Evolutionary conservation across 1,140 invertebrate species (phyloP).

Genomic region (Drosophila teissieri): DNA sequence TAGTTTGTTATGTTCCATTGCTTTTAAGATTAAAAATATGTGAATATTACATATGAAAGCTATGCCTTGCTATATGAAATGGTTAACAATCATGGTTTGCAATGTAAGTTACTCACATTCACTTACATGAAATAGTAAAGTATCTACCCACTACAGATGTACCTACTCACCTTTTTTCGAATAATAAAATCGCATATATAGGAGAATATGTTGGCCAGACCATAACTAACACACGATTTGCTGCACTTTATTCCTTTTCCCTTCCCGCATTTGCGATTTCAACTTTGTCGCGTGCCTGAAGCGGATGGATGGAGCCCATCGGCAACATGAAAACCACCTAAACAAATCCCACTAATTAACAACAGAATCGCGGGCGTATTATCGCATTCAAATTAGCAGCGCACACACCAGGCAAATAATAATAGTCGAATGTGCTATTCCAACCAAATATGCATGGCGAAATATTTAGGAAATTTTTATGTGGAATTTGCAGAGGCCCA

Average conservation of each 20-base stretch:
- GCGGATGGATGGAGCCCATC: conserved; percentile 12
- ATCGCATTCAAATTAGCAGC: conserved; percentile 70
- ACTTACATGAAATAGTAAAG: too few relatives aligned
- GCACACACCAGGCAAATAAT: conserved; percentile 37
- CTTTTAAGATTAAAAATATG: too few relatives aligned
- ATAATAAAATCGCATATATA: too few relatives aligned
- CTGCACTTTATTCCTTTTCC: conserved; percentile 25
- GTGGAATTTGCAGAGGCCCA: conserved; percentile 23
- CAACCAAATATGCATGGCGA: conserved; percentile 34
- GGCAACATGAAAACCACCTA: conserved; percentile 52
- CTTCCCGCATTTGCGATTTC: conserved; percentile 25
- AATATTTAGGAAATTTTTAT: conserved; percentile 50
- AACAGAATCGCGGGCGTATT: conserved; percentile 70
- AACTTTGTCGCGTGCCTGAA: conserved; percentile 61
- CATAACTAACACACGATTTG: conserved; percentile 18
- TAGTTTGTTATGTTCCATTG: too few relatives aligned
- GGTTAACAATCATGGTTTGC: too few relatives aligned
- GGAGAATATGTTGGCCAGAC: too few relatives aligned
- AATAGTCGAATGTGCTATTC: conserved; percentile 8
- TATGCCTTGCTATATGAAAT: too few relatives aligned
- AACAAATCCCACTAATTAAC: conserved; percentile 76
- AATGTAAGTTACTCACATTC: too few relatives aligned
- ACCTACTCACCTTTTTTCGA: too few relatives aligned
- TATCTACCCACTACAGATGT: too few relatives aligned
- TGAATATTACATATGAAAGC: too few relatives aligned